Percentiles rank a stretch among this genome's conserved stretches.
These are phyloP conservation scores for Epicauta chinensis DNA, from an alignment of 1,140 invertebrate genomes.

Conservation along the genomic window DNA sequence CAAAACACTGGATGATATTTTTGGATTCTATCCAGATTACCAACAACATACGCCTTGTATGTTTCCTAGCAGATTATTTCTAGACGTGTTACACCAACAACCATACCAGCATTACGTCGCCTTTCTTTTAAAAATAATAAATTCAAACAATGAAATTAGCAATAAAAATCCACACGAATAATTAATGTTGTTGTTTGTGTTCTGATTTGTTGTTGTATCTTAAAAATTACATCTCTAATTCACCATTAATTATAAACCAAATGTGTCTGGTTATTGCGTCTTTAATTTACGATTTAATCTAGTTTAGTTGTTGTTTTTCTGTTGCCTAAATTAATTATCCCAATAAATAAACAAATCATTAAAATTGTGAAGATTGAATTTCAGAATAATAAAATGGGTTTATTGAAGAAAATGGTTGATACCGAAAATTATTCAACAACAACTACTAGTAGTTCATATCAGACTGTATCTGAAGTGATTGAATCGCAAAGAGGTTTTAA, in stretches of 20 bases:
- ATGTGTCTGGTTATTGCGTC: no score
- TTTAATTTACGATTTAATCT: no score
- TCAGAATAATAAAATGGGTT: constrained; percentile 18
- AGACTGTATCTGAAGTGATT: constrained; percentile 33
- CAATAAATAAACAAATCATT: constrained; percentile 18
- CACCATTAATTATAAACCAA: no score
- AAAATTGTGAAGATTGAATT: constrained; percentile 32
- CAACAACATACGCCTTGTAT: constrained; percentile 21
- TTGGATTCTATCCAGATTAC: constrained; percentile 37
- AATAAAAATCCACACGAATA: no score
- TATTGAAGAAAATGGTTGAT: constrained; percentile 24
- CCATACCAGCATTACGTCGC: no score
- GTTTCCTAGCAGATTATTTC: constrained; percentile 35
- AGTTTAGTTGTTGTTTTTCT: no score
- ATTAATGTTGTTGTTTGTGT: no score
- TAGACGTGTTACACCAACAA: constrained; percentile 27
- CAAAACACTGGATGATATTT: constrained; percentile 13
- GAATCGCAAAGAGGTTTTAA: constrained; percentile 64
- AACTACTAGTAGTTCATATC: constrained; percentile 24
- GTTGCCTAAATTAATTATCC: neutral
- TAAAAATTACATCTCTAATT: no score
- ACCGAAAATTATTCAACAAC: constrained; percentile 18
- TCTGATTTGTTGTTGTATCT: no score
- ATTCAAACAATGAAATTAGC: no score
- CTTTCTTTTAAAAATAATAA: no score